phyloP scores from a whole-genome alignment of 2,888 invertebrate species.

The Prosopocoilus inquinatus region DNA sequence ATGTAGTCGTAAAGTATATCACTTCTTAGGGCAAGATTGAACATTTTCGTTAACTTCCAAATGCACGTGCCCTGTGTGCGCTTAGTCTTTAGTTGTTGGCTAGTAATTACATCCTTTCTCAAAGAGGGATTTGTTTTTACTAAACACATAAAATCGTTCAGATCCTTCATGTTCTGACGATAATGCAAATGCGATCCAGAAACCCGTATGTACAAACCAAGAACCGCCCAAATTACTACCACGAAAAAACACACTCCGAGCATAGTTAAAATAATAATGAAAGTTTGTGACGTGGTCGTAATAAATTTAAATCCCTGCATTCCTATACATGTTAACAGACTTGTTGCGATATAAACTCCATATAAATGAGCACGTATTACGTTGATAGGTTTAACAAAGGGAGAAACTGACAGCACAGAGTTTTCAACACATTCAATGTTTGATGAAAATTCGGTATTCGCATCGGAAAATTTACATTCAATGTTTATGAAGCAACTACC shows the following conservation, averaged over 20 bases:
- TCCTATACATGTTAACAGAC: conserved; percentile 8
- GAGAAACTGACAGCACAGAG: conserved; percentile 8
- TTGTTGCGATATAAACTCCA: conserved; percentile 13
- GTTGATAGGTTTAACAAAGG: conserved; percentile 9
- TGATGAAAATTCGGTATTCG: background rate
- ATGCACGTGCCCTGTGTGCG: conserved; percentile 8
- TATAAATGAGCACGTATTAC: conserved; percentile 11
- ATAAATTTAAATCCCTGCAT: conserved; percentile 11
- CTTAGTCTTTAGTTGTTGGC: conserved; percentile 14
- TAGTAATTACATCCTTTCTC: conserved; percentile 6
- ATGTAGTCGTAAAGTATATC: conserved; percentile 20
- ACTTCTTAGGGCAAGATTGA: conserved; percentile 12
- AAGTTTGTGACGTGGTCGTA: background rate
- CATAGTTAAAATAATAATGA: background rate
- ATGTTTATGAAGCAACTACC: conserved; percentile 7
- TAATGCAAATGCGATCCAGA: conserved; percentile 8
- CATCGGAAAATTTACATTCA: conserved; percentile 6
- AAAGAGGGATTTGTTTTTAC: conserved; percentile 4
- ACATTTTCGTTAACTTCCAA: conserved; percentile 7
- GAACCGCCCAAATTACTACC: conserved; percentile 10
- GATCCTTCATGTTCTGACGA: conserved; percentile 10
- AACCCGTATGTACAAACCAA: conserved; percentile 8
- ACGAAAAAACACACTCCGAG: background rate
- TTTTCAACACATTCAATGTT: conserved; percentile 3
- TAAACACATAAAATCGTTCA: conserved; percentile 6